Evolutionary conservation across 2,888 invertebrate species (phyloP).

Genomic region (Himalopsyche kuldschensis): DNA sequence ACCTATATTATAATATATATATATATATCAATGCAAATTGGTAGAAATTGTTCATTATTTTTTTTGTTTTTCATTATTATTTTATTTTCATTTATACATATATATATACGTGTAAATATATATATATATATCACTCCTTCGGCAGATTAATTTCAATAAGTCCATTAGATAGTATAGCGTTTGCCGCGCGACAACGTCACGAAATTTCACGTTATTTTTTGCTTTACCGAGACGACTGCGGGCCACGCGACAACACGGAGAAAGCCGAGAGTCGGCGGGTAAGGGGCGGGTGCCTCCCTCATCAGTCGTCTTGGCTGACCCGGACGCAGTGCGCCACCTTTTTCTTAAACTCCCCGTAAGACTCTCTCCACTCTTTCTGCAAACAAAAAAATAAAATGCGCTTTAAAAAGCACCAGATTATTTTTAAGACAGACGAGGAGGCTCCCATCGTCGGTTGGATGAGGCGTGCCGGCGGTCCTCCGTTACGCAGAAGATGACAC

Average conservation of each 20-base stretch:
- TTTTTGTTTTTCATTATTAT: slow-evolving; percentile 14
- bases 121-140: slow-evolving; percentile 29
- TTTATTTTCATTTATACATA: neutral
- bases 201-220: slow-evolving; percentile 49
- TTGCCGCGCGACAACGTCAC: neutral
- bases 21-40: slow-evolving; percentile 16
- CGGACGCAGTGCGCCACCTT: slow-evolving; percentile 97
- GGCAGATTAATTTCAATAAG: slow-evolving; percentile 29
- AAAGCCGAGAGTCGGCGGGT: slow-evolving; percentile 52
- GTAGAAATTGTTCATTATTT: slow-evolving; percentile 19
- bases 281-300: neutral
- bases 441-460: neutral
- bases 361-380: slow-evolving; percentile 98
- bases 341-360: slow-evolving; percentile 94
- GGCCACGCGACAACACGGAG: too few relatives aligned
- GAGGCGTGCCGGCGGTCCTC: neutral
- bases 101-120: neutral
- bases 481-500: neutral
- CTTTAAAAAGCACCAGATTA: slow-evolving; percentile 3
- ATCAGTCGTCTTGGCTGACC: slow-evolving; percentile 98
- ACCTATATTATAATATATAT: neutral
- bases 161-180: slow-evolving; percentile 9
- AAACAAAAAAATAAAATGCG: slow-evolving; percentile 41
- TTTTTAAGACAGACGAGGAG: neutral
- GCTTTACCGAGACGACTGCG: too few relatives aligned